Evolutionary conservation across 2,113 vertebrate species (phyloP).

Genomic region (Rhea pennata): DNA sequence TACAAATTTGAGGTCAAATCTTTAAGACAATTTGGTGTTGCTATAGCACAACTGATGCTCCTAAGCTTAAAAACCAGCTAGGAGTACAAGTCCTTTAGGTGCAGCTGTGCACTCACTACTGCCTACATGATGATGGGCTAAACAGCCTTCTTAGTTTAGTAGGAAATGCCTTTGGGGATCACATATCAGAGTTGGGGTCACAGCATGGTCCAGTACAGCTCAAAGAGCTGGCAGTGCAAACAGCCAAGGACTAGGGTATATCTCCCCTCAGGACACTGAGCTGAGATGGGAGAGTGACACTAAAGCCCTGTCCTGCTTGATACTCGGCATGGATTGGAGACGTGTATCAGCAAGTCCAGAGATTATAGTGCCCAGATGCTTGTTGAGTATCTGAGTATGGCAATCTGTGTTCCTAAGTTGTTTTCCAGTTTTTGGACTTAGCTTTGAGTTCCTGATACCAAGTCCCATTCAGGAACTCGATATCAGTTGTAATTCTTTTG

Average conservation of each 20-base stretch:
- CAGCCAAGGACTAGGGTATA: background rate
- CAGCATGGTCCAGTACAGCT: background rate
- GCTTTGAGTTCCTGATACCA: background rate
- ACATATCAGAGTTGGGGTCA: background rate
- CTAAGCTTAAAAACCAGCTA: no score
- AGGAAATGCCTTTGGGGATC: background rate
- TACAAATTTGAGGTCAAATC: background rate
- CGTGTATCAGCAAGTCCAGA: background rate
- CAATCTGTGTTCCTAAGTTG: background rate
- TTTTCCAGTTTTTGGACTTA: background rate
- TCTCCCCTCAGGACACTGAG: accelerated
- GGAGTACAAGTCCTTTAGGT: no score
- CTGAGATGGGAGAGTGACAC: background rate
- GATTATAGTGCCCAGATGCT: background rate
- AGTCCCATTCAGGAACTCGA: background rate
- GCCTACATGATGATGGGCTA: accelerated
- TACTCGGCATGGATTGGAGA: background rate
- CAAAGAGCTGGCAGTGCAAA: accelerated
- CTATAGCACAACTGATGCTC: background rate
- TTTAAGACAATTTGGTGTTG: background rate
- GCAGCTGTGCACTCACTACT: background rate
- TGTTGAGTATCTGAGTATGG: background rate
- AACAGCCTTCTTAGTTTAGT: accelerated
- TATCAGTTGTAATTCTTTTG: background rate
- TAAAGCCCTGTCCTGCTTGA: background rate